Conservation (phyloP, 2,888 invertebrate species). For the Pediacus dermestoides region DNA sequence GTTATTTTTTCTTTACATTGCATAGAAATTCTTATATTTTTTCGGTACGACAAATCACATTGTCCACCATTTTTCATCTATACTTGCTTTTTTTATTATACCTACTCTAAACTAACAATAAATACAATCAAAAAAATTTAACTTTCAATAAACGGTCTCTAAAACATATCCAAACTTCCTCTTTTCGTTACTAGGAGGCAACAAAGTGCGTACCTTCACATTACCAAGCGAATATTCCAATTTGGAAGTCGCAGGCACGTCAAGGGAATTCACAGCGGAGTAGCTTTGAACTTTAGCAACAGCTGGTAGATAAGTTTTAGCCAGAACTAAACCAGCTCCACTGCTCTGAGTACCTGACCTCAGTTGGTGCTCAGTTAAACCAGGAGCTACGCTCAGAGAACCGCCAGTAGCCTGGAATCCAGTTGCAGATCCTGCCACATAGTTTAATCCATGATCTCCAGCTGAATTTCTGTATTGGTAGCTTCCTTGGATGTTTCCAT, state of each 20-base stretch:
- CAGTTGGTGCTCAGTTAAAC: slow-evolving; percentile 20
- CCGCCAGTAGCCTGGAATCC: slow-evolving; percentile 44
- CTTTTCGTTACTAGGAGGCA: slow-evolving; percentile 31
- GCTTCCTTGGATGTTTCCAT: slow-evolving; percentile 34
- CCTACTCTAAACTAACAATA: no score
- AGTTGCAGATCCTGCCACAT: slow-evolving; percentile 29
- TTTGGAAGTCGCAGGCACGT: background rate
- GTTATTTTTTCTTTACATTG: background rate
- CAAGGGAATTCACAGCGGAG: no score
- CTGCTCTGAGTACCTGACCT: slow-evolving; percentile 8
- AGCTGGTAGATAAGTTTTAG: background rate
- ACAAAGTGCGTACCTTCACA: slow-evolving; percentile 27
- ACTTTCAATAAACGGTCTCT: slow-evolving; percentile 11
- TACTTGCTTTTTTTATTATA: no score
- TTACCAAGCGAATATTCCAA: slow-evolving; percentile 16
- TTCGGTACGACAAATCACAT: no score
- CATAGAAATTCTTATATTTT: background rate
- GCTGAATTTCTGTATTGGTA: slow-evolving; percentile 31
- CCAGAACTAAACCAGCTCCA: background rate
- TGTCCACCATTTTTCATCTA: no score
- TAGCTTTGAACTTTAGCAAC: no score
- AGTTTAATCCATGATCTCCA: slow-evolving; percentile 32
- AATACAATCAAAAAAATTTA: no score
- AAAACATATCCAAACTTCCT: slow-evolving; percentile 35
- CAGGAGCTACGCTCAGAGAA: slow-evolving; percentile 36